These are phyloP conservation scores for Smittia sp. DNA, from an alignment of 2,888 invertebrate species.

Conservation along the genomic window DNA sequence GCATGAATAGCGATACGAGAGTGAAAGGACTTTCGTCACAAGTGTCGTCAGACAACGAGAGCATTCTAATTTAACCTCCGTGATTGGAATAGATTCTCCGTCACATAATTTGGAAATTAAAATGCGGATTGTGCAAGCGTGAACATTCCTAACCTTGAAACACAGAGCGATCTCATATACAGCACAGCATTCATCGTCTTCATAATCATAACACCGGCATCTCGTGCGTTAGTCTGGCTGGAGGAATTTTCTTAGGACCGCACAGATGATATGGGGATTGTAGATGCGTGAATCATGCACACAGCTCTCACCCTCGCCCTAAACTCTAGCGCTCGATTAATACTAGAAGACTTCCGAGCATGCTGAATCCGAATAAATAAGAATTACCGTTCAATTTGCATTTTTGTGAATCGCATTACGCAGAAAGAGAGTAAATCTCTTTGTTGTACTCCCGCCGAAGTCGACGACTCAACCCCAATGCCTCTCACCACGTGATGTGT, in stretches of 20 bases:
- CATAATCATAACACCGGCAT: not conserved
- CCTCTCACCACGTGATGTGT: conserved; percentile 6
- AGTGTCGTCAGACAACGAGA: not conserved
- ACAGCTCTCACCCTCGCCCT: not conserved
- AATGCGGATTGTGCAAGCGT: conserved; percentile 17
- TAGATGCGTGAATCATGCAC: not conserved
- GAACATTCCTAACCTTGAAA: conserved; percentile 19
- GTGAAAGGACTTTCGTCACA: conserved; percentile 16
- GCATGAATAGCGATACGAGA: not conserved
- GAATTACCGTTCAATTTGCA: conserved; percentile 22
- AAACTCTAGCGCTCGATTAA: not conserved
- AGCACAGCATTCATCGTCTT: not conserved
- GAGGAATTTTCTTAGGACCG: not conserved
- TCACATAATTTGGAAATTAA: conserved; percentile 21
- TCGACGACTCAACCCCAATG: not conserved
- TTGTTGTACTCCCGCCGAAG: conserved; percentile 1
- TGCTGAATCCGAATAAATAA: not conserved
- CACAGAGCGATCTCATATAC: not conserved
- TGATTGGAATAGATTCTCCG: not conserved
- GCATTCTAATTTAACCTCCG: not conserved
- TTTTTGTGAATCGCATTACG: conserved; percentile 28
- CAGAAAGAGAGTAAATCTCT: conserved; percentile 1
- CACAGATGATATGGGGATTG: not conserved
- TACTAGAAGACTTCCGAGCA: not conserved
- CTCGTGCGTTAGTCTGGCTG: conserved; percentile 7